Conservation (phyloP, 2,888 invertebrate species). For the Drosophila pseudotakahashii region DNA sequence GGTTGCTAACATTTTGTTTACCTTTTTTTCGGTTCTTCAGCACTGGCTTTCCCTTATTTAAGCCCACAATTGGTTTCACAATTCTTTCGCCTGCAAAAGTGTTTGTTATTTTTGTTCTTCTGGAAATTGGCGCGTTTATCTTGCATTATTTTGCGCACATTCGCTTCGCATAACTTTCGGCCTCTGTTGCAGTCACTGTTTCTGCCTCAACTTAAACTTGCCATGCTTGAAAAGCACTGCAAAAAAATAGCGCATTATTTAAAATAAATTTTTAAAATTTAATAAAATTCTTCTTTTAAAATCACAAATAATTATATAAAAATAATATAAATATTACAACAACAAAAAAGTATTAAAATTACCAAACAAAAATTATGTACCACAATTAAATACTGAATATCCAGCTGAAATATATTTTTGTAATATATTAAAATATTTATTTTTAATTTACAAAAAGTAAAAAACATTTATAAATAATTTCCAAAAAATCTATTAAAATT, state of each 20-base stretch:
- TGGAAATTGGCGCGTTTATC: constrained; percentile 60
- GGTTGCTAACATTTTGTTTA: no score
- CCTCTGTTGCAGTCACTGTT: constrained; percentile 10
- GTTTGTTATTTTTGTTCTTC: constrained; percentile 24
- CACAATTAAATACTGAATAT: no score
- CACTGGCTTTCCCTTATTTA: constrained; percentile 32
- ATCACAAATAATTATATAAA: no score
- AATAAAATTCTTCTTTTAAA: no score
- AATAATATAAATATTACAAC: no score
- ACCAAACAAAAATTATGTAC: no score
- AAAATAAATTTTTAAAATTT: background rate
- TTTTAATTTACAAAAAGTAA: no score
- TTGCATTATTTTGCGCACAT: constrained; percentile 62
- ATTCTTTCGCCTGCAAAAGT: background rate
- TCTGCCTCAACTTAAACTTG: constrained; percentile 4
- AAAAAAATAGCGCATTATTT: background rate
- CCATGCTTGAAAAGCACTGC: background rate
- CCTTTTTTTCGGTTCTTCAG: background rate
- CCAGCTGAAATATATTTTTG: no score
- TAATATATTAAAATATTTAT: no score
- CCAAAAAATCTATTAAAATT: no score
- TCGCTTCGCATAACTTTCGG: constrained; percentile 66
- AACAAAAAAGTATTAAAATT: no score
- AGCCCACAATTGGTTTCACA: constrained; percentile 22
- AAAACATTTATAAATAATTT: no score